Evolutionary conservation across 2,113 vertebrate species (phyloP).

Genomic region (Callospermophilus lateralis): DNA sequence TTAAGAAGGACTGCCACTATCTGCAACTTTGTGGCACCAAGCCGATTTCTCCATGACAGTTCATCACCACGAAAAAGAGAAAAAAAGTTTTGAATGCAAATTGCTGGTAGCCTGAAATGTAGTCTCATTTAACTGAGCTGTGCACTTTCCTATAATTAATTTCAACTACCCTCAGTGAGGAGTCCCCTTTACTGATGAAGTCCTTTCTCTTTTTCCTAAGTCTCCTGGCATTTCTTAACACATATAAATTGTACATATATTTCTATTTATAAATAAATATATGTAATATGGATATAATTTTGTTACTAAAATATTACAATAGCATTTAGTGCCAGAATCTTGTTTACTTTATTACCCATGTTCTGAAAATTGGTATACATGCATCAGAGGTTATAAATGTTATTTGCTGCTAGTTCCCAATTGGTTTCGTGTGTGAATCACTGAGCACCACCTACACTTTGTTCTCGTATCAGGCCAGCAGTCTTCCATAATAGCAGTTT

Average conservation of each 20-base stretch:
- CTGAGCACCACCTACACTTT: background rate
- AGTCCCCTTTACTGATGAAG: background rate
- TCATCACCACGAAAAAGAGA: background rate
- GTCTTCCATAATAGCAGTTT: background rate
- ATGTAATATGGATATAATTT: background rate
- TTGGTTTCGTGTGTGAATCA: conserved; percentile 58
- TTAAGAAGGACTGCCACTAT: background rate
- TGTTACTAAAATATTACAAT: conserved; percentile 25
- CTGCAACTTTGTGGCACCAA: background rate
- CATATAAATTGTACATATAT: background rate
- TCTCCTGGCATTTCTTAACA: background rate
- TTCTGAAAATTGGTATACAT: background rate
- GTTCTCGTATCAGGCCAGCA: background rate
- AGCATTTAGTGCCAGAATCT: background rate
- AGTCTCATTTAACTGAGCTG: background rate
- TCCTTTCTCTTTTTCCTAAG: background rate
- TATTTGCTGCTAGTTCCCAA: background rate
- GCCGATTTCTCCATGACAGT: background rate
- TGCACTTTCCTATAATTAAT: background rate
- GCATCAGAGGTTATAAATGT: background rate
- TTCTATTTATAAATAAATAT: background rate
- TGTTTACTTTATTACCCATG: background rate
- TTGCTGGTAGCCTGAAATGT: background rate
- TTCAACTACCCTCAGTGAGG: background rate
- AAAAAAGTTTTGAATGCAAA: background rate